Conservation (phyloP, 2,797 vertebrate genomes). For the Decapterus maruadsi region DNA sequence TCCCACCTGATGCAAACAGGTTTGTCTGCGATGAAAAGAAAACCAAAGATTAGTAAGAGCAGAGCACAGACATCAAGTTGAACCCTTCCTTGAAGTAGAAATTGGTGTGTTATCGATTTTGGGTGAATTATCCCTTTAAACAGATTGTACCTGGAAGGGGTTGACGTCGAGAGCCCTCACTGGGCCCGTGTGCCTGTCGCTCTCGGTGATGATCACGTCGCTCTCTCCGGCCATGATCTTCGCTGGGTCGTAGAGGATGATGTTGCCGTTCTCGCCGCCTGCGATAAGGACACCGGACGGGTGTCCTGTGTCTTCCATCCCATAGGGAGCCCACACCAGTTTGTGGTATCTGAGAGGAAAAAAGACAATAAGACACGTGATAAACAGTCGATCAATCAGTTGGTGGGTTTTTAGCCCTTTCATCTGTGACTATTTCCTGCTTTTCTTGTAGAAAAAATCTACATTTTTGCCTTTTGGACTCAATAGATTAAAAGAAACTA, state of each 20-base stretch:
- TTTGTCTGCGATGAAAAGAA: slow-evolving; percentile 86
- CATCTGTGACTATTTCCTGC: background rate
- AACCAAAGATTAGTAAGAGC: background rate
- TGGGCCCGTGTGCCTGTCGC: slow-evolving; percentile 92
- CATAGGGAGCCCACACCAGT: slow-evolving; percentile 93
- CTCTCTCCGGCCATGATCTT: slow-evolving; percentile 91
- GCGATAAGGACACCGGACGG: slow-evolving; percentile 93
- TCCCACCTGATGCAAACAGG: slow-evolving; percentile 96
- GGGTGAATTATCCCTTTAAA: too few relatives aligned
- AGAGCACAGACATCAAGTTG: background rate
- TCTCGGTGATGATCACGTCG: slow-evolving; percentile 93
- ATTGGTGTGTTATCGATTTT: too few relatives aligned
- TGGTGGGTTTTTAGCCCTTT: background rate
- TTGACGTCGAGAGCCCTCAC: slow-evolving; percentile 96
- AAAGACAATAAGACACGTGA: background rate
- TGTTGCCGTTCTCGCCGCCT: slow-evolving; percentile 95
- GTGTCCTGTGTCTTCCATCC: slow-evolving; percentile 79
- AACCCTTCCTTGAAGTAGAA: too few relatives aligned
- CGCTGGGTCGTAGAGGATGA: slow-evolving; percentile 94
- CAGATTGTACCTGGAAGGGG: slow-evolving; percentile 91
- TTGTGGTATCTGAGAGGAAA: slow-evolving; percentile 91
- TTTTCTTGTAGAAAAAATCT: background rate
- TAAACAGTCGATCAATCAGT: background rate
- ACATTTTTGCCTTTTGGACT: background rate
- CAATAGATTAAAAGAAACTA: background rate